Conservation (phyloP, 2,888 invertebrate genomes). For the Lithophane semibrunnea region DNA sequence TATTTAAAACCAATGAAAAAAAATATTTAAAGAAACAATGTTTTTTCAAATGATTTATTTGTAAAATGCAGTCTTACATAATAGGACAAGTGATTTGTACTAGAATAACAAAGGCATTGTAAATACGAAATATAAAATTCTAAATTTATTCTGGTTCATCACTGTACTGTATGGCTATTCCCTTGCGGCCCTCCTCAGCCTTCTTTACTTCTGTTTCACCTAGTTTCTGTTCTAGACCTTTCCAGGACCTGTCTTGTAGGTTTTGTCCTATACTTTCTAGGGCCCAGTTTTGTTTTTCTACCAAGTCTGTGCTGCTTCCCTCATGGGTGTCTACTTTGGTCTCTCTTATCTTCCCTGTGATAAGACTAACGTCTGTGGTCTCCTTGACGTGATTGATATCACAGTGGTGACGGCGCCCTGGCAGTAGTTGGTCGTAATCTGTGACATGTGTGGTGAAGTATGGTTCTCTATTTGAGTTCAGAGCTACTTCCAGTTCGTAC, state of each 20-base stretch:
- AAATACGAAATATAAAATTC: slow-evolving; percentile 70
- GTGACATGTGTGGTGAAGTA: slow-evolving; percentile 92
- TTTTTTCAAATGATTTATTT: slow-evolving; percentile 53
- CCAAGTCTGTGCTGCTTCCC: slow-evolving; percentile 80
- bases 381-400: slow-evolving; percentile 83
- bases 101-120: slow-evolving; percentile 61
- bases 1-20: neutral
- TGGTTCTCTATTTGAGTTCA: slow-evolving; percentile 91
- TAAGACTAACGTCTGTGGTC: slow-evolving; percentile 93
- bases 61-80: slow-evolving; percentile 67
- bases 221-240: slow-evolving; percentile 95
- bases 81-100: slow-evolving; percentile 63
- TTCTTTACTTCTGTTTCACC: slow-evolving; percentile 93
- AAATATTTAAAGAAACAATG: neutral
- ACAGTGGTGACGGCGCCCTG: slow-evolving; percentile 90
- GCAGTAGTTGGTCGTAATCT: slow-evolving; percentile 94
- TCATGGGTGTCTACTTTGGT: slow-evolving; percentile 79
- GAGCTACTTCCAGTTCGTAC: slow-evolving; percentile 96
- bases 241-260: slow-evolving; percentile 94
- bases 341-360: slow-evolving; percentile 93
- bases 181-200: slow-evolving; percentile 93
- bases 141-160: slow-evolving; percentile 88
- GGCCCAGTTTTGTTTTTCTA: slow-evolving; percentile 88
- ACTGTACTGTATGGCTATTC: slow-evolving; percentile 93
- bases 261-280: slow-evolving; percentile 91